Percentiles rank a stretch among this genome's conserved stretches.
Evolutionary conservation across 2,888 invertebrate species (phyloP).

Genomic region (Dromius quadrimaculatus): DNA sequence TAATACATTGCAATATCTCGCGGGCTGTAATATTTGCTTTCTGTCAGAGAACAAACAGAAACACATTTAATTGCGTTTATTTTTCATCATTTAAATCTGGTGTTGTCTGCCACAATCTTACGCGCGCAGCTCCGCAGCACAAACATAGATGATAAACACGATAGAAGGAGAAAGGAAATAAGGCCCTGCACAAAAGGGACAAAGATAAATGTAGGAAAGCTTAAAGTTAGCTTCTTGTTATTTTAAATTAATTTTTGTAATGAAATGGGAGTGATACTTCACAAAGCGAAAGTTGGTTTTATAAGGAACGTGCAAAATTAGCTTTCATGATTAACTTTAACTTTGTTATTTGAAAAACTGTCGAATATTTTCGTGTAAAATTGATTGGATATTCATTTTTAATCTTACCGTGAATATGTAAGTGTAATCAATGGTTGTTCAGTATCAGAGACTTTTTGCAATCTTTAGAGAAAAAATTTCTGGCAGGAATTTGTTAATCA

Average conservation of each 20-base stretch:
- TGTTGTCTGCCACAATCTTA: conserved; percentile 28
- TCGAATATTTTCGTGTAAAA: too few species aligned
- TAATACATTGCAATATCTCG: conserved; percentile 12
- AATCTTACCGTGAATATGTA: too few species aligned
- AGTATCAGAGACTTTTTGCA: too few species aligned
- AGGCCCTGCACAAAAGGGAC: not conserved
- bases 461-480: too few species aligned
- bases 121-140: not conserved
- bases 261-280: not conserved
- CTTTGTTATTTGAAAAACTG: too few species aligned
- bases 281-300: too few species aligned
- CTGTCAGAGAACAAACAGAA: conserved; percentile 19
- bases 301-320: too few species aligned
- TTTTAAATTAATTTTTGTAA: not conserved
- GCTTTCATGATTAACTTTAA: too few species aligned
- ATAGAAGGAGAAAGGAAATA: conserved; percentile 1
- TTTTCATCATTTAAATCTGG: conserved; percentile 41
- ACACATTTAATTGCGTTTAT: conserved; percentile 39
- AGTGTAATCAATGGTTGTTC: too few species aligned
- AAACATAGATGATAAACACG: not conserved
- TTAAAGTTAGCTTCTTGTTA: not conserved
- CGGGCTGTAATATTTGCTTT: conserved; percentile 14
- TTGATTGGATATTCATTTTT: too few species aligned
- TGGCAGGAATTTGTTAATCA: too few species aligned
- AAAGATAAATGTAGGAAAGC: not conserved